These are phyloP conservation scores for Xanthorhoe designata DNA, from an alignment of 2,888 invertebrate genomes.

Conservation along the genomic window DNA sequence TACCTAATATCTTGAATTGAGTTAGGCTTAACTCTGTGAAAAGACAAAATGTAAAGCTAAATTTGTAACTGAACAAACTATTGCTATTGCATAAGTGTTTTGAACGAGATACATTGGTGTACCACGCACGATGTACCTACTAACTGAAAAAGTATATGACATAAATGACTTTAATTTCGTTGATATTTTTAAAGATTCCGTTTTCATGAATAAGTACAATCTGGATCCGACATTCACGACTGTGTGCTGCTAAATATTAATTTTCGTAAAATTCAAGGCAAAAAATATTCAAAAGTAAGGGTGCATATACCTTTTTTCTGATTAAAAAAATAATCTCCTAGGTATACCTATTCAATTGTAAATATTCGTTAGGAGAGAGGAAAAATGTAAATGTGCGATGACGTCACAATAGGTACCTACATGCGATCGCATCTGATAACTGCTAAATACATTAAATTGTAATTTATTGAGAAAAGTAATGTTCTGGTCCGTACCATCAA, in stretches of 20 bases:
- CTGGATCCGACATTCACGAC: conserved; percentile 9
- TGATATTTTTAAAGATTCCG: background rate
- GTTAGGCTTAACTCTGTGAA: no score
- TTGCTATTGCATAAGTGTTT: no score
- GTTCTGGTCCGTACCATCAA: background rate
- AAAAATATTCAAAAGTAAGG: conserved; percentile 46
- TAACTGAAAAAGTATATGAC: background rate
- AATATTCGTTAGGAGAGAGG: no score
- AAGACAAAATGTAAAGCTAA: no score
- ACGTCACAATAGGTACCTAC: no score
- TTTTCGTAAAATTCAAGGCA: conserved; percentile 42
- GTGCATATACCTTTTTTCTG: conserved; percentile 24
- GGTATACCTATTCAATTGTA: no score
- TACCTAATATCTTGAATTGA: background rate
- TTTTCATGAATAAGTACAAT: conserved; percentile 13
- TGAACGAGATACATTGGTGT: no score
- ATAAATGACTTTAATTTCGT: background rate
- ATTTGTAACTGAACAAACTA: no score
- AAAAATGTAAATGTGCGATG: no score
- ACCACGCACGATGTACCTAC: no score
- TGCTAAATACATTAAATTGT: background rate
- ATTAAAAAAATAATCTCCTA: no score
- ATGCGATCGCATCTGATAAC: background rate
- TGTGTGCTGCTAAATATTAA: conserved; percentile 46
- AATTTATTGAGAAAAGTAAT: background rate